These are phyloP conservation scores for Scalopus aquaticus DNA, from an alignment of 2,113 vertebrate species.

Conservation along the genomic window DNA sequence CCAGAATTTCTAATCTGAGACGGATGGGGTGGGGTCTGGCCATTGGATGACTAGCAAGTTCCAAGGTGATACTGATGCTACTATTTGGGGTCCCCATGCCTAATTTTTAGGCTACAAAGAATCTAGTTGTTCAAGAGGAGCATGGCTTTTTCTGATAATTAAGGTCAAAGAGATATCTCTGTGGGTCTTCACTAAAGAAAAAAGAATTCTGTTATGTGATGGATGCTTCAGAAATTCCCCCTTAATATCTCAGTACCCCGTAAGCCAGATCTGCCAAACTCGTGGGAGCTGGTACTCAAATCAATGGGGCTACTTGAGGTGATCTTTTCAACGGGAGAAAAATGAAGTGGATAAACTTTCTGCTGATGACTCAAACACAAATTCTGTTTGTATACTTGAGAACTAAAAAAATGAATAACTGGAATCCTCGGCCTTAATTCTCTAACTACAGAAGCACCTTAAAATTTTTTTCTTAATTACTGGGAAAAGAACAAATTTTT, in stretches of 20 bases:
- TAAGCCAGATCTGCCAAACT: background rate
- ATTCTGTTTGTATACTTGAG: background rate
- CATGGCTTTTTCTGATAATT: background rate
- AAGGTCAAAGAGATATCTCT: background rate
- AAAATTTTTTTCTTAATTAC: background rate
- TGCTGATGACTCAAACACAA: background rate
- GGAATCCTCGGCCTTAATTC: background rate
- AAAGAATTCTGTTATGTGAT: background rate
- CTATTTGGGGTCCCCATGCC: background rate
- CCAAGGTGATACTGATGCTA: background rate
- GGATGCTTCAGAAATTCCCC: background rate
- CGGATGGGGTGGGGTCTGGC: background rate
- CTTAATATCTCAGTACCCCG: background rate
- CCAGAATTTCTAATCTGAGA: background rate
- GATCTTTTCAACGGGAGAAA: slow-evolving; percentile 14
- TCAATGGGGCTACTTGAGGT: background rate
- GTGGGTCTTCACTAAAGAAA: background rate
- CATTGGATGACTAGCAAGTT: background rate
- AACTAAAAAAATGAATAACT: slow-evolving; percentile 15
- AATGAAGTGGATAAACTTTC: background rate
- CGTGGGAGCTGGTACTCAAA: background rate
- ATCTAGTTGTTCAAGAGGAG: background rate
- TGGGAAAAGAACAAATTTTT: background rate
- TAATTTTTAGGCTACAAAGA: background rate
- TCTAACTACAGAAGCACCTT: too few species aligned